Evolutionary conservation across 2,113 vertebrate genomes (phyloP), one percentile per base, ranked within the genome.

Genomic region (Mesembrinibis cayennensis): DNA sequence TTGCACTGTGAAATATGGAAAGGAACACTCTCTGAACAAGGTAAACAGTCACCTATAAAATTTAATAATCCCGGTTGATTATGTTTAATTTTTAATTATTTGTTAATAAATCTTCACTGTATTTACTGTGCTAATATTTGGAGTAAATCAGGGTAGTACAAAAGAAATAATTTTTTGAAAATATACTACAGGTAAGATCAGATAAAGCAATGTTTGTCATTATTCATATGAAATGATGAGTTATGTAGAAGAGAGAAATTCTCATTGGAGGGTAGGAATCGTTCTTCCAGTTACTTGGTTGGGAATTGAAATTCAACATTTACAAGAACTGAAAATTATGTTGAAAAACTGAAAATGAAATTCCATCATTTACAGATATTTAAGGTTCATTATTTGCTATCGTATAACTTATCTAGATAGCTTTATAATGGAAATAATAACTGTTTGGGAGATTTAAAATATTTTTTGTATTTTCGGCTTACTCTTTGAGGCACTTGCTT

Each of bases 381-480:
- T 84, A 63, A 49, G 4, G 10, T 63, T 82, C n/a, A 26, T 73
- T 36, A 18, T 85, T 96, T 94, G 44, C 45, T 80, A 49, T 15
- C 47, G 19, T 82, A 55, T 66, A 70, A n/a, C 45, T 45, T 84
- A 77, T 78, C 89, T 82, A 17, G 32, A 27, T 71, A 77, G 18
- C 12, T 63, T 74, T 63, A 66, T 66, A 87, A 79, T 76, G 56
- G 89, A 91, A 89, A 70, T 93, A 73, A 52, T 72, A 93, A 81
- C 85, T 90, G 69, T 79, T 94, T 95, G 3, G 44, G 63, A 53
- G n/a, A 90, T 82, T 95, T 95, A 82, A 91, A 91, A 74, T 90
- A 44, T 70, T 96, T 92, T 44, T 44, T 10, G 7, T 61, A 22
- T 36, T 80, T 79, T 40, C 56, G 8, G 9, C 30, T 72, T 40